Base-by-base conservation (phyloP, 1,140 invertebrate species). In the Antheraea pernyi region DNA sequence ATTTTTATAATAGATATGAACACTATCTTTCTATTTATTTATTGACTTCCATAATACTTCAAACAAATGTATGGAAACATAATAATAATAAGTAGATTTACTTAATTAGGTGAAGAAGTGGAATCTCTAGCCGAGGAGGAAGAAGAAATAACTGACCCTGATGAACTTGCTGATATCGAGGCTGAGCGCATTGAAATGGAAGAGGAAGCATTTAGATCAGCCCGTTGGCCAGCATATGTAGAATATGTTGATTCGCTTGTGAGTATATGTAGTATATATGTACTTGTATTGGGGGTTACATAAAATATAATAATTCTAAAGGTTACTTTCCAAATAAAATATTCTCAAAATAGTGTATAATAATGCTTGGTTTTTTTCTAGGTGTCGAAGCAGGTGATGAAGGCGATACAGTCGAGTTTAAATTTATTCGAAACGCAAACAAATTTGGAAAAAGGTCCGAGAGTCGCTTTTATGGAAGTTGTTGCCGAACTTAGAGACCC, bases 181-280 rank as follows among this genome's bases (percentile, higher is more conserved):
- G 87, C 80, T 46, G 89, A 92, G 63, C 75, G 75, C 18, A 65
- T 69, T 13, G 88, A 92, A 59, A 74, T 86, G 75, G 88, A 90
- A 60, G 81, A 84, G 62, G 84, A 85, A 58, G 85, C 82, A 9
- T 92, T 92, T 39, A 83, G 89, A 37, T 75, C 75, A 16, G 82
- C 76, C 37, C 84, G 91, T 2, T 93, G 92, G 92, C 88, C 90
- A 0, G 87, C 85, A 22, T 93, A 93, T 64, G 88, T 92, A 4
- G 69, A 84, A 81, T 92, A 92, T 67, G 82, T 92, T 10, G 92
- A 93, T 76, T 82, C 80, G 16, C 73, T 91, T 65, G 89, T 91
- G 76, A 79, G 78, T 67, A 67, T 30, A 9, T 22, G 4, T 30
- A 30, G 22, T 30, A 30, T 30, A n/a, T n/a, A 30, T 30, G 22